These are phyloP conservation scores for Teleogryllus occipitalis DNA, from an alignment of 1,140 invertebrate genomes.

Conservation along the genomic window DNA sequence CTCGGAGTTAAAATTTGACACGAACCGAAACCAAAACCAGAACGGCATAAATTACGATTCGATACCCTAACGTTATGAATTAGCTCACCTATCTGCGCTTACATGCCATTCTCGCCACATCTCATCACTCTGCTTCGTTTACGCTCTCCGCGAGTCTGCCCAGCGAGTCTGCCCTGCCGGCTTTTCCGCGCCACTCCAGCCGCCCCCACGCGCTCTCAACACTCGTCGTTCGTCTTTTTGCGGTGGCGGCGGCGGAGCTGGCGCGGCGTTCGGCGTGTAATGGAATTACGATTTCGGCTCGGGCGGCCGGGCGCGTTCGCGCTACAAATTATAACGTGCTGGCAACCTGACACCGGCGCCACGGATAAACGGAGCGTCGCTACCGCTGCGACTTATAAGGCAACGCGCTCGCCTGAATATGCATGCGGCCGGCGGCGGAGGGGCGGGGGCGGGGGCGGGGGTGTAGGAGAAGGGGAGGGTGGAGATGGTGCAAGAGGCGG, in stretches of 20 bases:
- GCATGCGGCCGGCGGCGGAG: neutral
- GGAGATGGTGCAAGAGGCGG: no score
- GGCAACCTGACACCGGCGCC: neutral
- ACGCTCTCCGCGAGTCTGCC: no score
- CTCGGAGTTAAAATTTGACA: no score
- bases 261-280: neutral
- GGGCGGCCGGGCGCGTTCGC: no score
- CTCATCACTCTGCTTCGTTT: neutral
- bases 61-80: no score
- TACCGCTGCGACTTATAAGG: neutral
- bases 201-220: neutral
- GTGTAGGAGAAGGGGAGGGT: no score
- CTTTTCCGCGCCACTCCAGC: neutral
- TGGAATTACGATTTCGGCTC: neutral
- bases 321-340: neutral
- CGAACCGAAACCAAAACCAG: no score
- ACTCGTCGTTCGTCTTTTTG: neutral
- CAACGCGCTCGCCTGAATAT: neutral
- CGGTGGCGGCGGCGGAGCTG: no score
- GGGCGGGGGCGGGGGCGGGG: no score
- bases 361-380: neutral
- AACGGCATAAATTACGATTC: no score
- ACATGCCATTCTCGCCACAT: neutral
- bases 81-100: no score
- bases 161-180: no score